Evolutionary conservation across 2,797 vertebrate species (phyloP), one percentile per base, ranked within the genome.

Genomic region (Sebastes kiyomatsui): DNA sequence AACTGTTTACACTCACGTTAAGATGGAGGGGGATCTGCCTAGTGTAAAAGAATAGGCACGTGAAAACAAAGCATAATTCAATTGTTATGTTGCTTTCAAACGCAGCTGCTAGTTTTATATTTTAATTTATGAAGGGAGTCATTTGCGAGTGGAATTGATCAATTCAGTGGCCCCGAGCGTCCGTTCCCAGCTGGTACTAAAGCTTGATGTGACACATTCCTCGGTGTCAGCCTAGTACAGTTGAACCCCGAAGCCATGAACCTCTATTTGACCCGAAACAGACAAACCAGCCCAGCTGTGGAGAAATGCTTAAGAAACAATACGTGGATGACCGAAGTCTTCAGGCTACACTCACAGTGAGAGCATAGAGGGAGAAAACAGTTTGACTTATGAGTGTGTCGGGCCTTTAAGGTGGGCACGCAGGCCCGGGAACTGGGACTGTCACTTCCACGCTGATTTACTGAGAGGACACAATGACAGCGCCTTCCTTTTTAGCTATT

Each of bases 371-470:
- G 79, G 76, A 88, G 79, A 90, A 85, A 87, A 80, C 66, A 46
- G 56, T 66, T 71, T 90, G 91, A 94, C 87, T 85, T 90, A 92
- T 92, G 90, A 87, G 88, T 22, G 67, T 54, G 38, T 25, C 6
- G 66, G 75, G 73, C 64, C 87, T 88, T 89, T 75, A 62, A 87
- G 89, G 87, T 88, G 88, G 86, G 75, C 71, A 77, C 79, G 59
- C 67, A 42, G 70, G 74, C 78, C 75, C 35, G 65, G 89, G 84
- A 91, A 86, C 80, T 80, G 73, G 73, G 72, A 76, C 88, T 81
- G 87, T 94, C 92, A 91, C 67, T 80, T 79, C 49, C 60, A 33
- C 7, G 27, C 74, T 93, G 93, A 95, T 95, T 94, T 92, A 95
- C 81, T 81, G 90, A 23, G 56, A 61, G 72, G 30, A 67, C 84